Percentiles rank a stretch among this genome's conserved stretches.
These are phyloP conservation scores for Steinernema hermaphroditum DNA, from an alignment of 2,888 invertebrate genomes.

Conservation along the genomic window DNA sequence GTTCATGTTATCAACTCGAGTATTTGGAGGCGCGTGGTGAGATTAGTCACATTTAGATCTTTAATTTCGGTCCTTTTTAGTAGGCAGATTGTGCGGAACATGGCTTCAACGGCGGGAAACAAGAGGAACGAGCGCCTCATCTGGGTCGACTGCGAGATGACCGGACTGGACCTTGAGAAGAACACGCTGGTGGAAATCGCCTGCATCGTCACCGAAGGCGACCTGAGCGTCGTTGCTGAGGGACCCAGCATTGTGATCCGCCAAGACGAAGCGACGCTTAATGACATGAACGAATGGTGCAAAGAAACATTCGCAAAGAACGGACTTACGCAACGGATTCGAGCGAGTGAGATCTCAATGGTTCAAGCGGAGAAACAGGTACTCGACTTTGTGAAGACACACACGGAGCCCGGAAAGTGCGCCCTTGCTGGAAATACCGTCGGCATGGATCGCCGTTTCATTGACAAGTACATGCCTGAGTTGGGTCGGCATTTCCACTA, in stretches of 20 bases:
- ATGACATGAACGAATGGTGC: conserved; percentile 85
- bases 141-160: conserved; percentile 74
- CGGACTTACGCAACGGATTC: conserved; percentile 78
- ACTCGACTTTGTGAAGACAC: conserved; percentile 75
- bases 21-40: background rate
- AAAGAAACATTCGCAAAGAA: conserved; percentile 79
- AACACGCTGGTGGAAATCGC: conserved; percentile 86
- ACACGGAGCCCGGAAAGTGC: conserved; percentile 69
- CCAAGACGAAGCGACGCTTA: conserved; percentile 75
- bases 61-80: no score
- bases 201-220: conserved; percentile 80
- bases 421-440: conserved; percentile 68
- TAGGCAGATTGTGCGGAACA: background rate
- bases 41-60: background rate
- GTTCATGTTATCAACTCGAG: background rate
- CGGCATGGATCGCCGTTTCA: conserved; percentile 82
- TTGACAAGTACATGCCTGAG: conserved; percentile 80
- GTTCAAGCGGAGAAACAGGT: conserved; percentile 76
- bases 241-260: conserved; percentile 78
- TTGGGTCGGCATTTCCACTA: conserved; percentile 83
- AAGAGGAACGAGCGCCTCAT: conserved; percentile 46
- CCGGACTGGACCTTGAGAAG: conserved; percentile 78
- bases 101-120: background rate
- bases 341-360: conserved; percentile 74
- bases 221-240: conserved; percentile 73